These are phyloP conservation scores for Hydra vulgaris DNA, from an alignment of 30 jellyfish, hydroid and myxozoan species.

Conservation along the genomic window DNA sequence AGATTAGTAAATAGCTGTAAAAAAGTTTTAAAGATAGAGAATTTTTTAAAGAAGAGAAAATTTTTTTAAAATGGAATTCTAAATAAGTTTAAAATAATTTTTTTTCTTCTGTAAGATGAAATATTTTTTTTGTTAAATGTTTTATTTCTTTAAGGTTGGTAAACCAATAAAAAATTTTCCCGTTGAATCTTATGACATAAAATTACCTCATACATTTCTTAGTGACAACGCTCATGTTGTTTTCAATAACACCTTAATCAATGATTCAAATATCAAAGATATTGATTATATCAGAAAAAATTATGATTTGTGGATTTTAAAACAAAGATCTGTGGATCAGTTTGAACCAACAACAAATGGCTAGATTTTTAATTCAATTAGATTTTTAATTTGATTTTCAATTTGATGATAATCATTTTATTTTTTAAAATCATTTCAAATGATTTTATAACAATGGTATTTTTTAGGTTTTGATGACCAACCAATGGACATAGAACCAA, in stretches of 20 bases:
- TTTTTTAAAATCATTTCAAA: background rate
- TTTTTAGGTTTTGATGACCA: background rate
- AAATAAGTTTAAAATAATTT: no score
- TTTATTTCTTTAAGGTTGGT: background rate
- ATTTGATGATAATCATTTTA: background rate
- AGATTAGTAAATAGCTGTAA: no score
- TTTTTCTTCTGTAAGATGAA: background rate
- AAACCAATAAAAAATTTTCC: background rate
- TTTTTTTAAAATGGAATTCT: no score
- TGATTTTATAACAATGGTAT: background rate
- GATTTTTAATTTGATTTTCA: background rate
- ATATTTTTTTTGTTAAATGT: background rate
- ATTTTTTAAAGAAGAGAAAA: no score
- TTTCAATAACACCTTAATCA: background rate
- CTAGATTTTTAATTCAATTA: no score
- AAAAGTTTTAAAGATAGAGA: no score
- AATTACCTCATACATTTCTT: background rate
- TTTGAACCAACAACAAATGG: no score
- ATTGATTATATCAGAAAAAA: background rate
- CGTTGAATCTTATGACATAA: background rate
- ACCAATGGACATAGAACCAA: background rate
- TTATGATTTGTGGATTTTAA: background rate
- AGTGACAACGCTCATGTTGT: constrained; percentile 5
- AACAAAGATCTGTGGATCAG: background rate
- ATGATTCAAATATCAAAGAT: no score